Evolutionary conservation across 2,113 vertebrate genomes (phyloP).

Genomic region (Chlorocebus sabaeus): DNA sequence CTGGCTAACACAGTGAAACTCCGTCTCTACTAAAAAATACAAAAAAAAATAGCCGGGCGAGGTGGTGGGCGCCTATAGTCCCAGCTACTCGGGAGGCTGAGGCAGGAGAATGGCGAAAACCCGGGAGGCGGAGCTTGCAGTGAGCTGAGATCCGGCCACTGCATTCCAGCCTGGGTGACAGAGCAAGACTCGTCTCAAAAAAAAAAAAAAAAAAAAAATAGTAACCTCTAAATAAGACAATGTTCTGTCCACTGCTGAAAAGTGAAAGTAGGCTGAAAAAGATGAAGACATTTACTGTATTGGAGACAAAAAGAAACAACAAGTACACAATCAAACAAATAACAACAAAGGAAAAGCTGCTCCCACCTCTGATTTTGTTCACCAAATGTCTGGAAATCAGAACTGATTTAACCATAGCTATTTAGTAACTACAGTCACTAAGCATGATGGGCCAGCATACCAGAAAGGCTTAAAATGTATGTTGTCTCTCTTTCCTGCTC

Average conservation of each 20-base stretch:
- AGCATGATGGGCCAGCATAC: not conserved
- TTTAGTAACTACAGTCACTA: not conserved
- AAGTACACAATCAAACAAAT: not conserved
- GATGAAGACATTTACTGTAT: not conserved
- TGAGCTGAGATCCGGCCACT: too few species aligned
- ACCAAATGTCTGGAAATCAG: slow-evolving; percentile 5
- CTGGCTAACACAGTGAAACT: too few species aligned
- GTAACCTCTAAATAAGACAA: not conserved
- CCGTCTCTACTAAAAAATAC: too few species aligned
- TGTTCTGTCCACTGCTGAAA: not conserved
- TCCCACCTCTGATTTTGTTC: not conserved
- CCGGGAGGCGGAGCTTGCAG: too few species aligned
- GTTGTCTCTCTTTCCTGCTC: not conserved
- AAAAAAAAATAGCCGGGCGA: too few species aligned
- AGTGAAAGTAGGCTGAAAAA: not conserved
- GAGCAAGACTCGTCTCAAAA: too few species aligned
- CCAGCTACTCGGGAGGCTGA: too few species aligned
- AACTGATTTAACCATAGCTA: not conserved
- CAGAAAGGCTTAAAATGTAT: not conserved
- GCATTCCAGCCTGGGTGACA: too few species aligned
- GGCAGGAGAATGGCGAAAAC: too few species aligned
- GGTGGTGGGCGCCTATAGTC: too few species aligned
- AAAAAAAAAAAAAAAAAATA: not conserved
- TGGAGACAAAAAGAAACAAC: slow-evolving; percentile 23
- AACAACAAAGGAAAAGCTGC: not conserved